These are phyloP conservation scores for Scaptomyza parva DNA, from an alignment of 2,888 invertebrate genomes.

Conservation along the genomic window DNA sequence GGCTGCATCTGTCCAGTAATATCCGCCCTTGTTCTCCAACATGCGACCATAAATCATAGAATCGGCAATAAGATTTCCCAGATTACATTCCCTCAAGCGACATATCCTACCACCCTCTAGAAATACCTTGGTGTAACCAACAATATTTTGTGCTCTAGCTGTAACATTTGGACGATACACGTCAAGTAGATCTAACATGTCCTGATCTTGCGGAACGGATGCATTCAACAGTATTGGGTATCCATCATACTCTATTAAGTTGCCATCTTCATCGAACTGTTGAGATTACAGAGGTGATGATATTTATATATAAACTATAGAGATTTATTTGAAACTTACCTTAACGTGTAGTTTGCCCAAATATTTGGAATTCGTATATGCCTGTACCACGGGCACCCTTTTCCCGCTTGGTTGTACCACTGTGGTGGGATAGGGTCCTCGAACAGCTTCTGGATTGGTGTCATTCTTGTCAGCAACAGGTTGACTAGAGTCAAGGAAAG, in stretches of 20 bases:
- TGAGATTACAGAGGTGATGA: too few species aligned
- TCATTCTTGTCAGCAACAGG: conserved; percentile 61
- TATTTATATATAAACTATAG: background rate
- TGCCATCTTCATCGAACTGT: conserved; percentile 90
- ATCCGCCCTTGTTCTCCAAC: conserved; percentile 77
- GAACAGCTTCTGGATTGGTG: conserved; percentile 57
- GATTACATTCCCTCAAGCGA: conserved; percentile 91
- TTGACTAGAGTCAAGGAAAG: conserved; percentile 92
- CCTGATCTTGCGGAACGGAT: conserved; percentile 88
- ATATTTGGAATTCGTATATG: conserved; percentile 95
- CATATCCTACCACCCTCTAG: conserved; percentile 89
- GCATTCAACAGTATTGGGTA: conserved; percentile 91
- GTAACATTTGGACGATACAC: conserved; percentile 87
- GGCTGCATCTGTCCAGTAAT: conserved; percentile 91
- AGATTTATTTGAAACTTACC: conserved; percentile 46
- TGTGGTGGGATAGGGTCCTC: conserved; percentile 91
- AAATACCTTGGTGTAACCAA: conserved; percentile 90
- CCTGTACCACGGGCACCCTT: conserved; percentile 93
- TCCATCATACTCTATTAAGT: conserved; percentile 88
- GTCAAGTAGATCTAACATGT: conserved; percentile 87
- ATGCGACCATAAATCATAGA: conserved; percentile 88
- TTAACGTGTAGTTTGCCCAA: conserved; percentile 90
- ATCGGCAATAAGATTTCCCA: conserved; percentile 93
- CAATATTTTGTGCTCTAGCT: conserved; percentile 86
- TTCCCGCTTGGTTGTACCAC: conserved; percentile 89